Evolutionary conservation across 2,888 invertebrate species (phyloP).

Genomic region (Brachyopa scutellaris): DNA sequence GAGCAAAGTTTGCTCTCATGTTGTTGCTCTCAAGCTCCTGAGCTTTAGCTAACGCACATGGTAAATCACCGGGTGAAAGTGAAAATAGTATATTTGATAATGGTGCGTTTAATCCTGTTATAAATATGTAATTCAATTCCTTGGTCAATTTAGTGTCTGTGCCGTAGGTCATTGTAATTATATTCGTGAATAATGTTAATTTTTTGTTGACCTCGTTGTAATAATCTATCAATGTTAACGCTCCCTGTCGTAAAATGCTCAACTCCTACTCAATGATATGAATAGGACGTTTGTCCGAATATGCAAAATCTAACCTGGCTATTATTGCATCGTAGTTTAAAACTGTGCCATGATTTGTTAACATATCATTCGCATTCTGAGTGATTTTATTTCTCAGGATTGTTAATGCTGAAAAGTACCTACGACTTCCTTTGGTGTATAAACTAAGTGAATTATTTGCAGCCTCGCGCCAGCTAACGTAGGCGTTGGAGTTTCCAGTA

Average conservation of each 20-base stretch:
- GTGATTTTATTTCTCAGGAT: constrained; percentile 18
- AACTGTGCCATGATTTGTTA: constrained; percentile 47
- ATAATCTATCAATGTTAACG: constrained; percentile 10
- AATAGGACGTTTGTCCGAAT: constrained; percentile 41
- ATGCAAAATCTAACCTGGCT: constrained; percentile 43
- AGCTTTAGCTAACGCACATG: constrained; percentile 43
- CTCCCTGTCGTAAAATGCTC: constrained; percentile 36
- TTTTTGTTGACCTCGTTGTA: constrained; percentile 28
- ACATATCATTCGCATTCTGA: background rate
- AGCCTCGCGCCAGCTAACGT: background rate
- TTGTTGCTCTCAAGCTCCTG: constrained; percentile 11
- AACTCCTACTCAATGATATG: constrained; percentile 52
- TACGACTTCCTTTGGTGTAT: background rate
- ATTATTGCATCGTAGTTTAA: constrained; percentile 54
- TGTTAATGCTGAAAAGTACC: background rate
- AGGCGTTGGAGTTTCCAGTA: background rate
- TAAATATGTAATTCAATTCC: constrained; percentile 40
- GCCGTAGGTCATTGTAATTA: constrained; percentile 12
- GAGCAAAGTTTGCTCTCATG: constrained; percentile 17
- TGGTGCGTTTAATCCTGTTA: constrained; percentile 28
- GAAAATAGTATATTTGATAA: constrained; percentile 34
- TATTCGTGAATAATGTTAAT: background rate
- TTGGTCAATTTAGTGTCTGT: background rate
- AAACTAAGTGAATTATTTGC: background rate
- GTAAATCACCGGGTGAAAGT: constrained; percentile 27